Percentiles rank a stretch among this genome's conserved stretches.
Conservation (phyloP, 2,113 vertebrate genomes). For the Physeter macrocephalus region DNA sequence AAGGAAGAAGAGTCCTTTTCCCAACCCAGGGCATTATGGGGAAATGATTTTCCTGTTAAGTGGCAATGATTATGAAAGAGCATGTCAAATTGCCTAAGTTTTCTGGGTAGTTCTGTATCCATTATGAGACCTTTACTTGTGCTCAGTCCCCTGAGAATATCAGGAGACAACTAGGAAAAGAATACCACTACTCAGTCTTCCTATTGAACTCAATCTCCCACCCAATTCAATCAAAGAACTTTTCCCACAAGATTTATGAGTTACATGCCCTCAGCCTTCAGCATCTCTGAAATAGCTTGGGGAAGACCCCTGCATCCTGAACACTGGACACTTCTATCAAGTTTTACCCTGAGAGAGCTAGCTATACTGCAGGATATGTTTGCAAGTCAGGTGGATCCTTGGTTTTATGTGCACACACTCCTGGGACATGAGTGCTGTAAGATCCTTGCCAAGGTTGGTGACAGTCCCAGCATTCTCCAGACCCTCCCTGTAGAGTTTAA, state of each 20-base stretch:
- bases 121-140: constrained; percentile 7
- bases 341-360: background rate
- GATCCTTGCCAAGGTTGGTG: background rate
- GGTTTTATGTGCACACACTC: background rate
- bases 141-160: background rate
- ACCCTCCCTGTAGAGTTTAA: background rate
- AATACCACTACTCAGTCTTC: background rate
- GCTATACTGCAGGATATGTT: background rate
- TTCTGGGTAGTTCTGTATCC: background rate
- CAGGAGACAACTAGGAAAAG: constrained; percentile 1
- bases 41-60: background rate
- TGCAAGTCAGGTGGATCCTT: background rate
- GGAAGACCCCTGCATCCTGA: background rate
- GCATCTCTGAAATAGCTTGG: constrained; percentile 6
- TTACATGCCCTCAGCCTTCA: background rate
- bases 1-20: background rate
- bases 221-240: constrained; percentile 39
- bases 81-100: background rate
- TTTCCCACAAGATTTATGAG: background rate
- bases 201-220: constrained; percentile 27
- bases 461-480: background rate
- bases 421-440: background rate
- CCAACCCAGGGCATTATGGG: rapidly evolving
- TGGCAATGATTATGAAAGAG: background rate
- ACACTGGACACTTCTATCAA: background rate